Base-by-base conservation (phyloP, 2,888 invertebrate genomes). In the Apoderus coryli region DNA sequence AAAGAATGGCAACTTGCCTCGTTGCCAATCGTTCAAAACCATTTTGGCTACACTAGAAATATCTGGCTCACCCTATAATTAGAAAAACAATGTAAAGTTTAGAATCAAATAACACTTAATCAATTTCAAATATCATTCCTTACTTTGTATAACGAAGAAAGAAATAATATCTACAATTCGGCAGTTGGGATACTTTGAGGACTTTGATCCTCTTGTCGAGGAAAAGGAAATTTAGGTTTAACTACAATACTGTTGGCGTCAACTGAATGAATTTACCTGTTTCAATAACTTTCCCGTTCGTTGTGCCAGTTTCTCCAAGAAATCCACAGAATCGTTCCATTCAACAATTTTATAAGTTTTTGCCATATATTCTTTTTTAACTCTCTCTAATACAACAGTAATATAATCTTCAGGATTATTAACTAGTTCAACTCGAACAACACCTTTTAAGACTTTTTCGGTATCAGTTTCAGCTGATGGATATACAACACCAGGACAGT, bases 401-500 rank as follows among this genome's bases (percentile, higher is more conserved):
- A 98, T 81, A 52, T 98, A 95, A 58, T 95, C 92, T 57, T 95
- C 93, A 6, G 96, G 96, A 53, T 76, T 77, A 46, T 84, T 80
- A 1, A 98, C 76, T 31, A 93, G 64, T 60, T 98, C 98, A 3
- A 96, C 89, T 44, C 98, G 72, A 0, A 98, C 96, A 14, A 98
- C 95, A 32, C 96, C 95, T 61, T 96, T 98, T 2, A 99, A 64
- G 19, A 98, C 92, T 52, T 86, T 86, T 46, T 86, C 86, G 1
- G 86, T 79, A 44, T 98, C 95, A 2, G 88, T 82, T 63, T 96
- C 95, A 9, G 89, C 88, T 6, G 86, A 82, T 5, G 96, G 93
- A 60, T 95, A 95, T 4, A 98, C 98, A 31, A 99, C 84, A 16
- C 98, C 98, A 3, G 98, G 98, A 57, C 96, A 98, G 64, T 99